Base-by-base conservation (phyloP, 2,113 vertebrate species). In the Gallinago undulata region DNA sequence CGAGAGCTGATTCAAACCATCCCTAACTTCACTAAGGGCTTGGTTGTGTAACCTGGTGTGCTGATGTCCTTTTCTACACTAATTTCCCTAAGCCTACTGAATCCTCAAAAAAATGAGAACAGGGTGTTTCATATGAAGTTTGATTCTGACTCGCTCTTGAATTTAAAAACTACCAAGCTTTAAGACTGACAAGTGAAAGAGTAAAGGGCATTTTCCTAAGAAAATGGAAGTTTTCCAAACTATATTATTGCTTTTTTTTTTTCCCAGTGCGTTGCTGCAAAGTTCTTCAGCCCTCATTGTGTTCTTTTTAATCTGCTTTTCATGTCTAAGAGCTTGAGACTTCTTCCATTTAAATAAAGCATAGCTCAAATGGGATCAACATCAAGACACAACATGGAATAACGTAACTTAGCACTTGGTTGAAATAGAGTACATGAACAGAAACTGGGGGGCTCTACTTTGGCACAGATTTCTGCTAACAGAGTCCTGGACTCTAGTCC, bases 151-250 rank as follows among this genome's bases (percentile, higher is more conserved):
- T 45, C 10, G 9, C 22, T 69, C 57, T 84, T 57, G 84, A 77
- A 70, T 31, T 47, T 28, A 68, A 83, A 92, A 90, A 3, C 4
- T 35, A 39, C 9, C 41, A 74, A 66, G 8, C 27, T 73, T 80
- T 31, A 77, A 69, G 19, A 69, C 31, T 53, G 31, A 45, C 33
- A 59, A 59, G 22, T 50, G 50, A 57, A 62, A 59, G 6, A 39
- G 6, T 33, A 27, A 94, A 33, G 27, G 19, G 16, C 14, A 33
- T 45, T 84, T 45, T 89, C 27, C 27, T 45, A 75, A 56, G 53
- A 81, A 68, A 84, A 14, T 0, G 1, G 11, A 72, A 87, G 37
- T 79, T 75, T 60, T 56, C 63, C 0, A 0, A 74, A 72, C 16
- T 48, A 7, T 39, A 13, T 27, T 60, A 72, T 13, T 50, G 13